These are phyloP conservation scores for Myiozetetes cayanensis DNA, from an alignment of 2,113 vertebrate genomes.

Conservation along the genomic window DNA sequence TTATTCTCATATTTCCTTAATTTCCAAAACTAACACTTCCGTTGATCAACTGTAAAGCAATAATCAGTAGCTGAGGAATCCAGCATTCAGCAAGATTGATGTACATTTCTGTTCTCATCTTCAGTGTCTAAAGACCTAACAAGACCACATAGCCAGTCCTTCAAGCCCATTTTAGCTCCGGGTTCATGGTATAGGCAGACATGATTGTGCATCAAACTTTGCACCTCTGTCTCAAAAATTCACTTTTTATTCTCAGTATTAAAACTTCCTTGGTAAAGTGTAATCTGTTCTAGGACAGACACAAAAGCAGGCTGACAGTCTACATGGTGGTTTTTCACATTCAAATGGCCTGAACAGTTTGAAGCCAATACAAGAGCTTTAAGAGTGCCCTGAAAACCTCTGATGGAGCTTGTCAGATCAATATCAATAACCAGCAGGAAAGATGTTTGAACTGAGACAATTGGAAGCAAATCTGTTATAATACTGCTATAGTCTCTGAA, in stretches of 20 bases:
- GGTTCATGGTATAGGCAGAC: background rate
- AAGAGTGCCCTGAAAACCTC: background rate
- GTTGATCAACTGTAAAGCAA: background rate
- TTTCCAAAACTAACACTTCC: background rate
- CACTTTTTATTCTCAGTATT: background rate
- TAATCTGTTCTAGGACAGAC: background rate
- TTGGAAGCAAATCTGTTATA: constrained; percentile 38
- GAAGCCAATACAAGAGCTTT: background rate
- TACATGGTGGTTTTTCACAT: background rate
- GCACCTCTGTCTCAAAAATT: background rate
- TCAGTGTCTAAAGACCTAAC: background rate
- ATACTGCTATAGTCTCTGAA: constrained; percentile 32
- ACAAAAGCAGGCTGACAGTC: background rate
- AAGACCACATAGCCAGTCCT: background rate
- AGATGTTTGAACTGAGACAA: constrained; percentile 13
- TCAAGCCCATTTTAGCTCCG: background rate
- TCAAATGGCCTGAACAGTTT: background rate
- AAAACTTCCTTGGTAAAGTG: background rate
- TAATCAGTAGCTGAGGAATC: background rate
- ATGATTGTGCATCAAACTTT: background rate
- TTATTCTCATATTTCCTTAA: background rate
- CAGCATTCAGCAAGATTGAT: background rate
- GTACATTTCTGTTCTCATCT: background rate
- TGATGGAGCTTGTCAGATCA: constrained; percentile 27
- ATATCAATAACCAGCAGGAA: constrained; percentile 39